Evolutionary conservation across 2,113 vertebrate genomes (phyloP), one percentile per base, ranked within the genome.

Genomic region (Podarcis cretensis): DNA sequence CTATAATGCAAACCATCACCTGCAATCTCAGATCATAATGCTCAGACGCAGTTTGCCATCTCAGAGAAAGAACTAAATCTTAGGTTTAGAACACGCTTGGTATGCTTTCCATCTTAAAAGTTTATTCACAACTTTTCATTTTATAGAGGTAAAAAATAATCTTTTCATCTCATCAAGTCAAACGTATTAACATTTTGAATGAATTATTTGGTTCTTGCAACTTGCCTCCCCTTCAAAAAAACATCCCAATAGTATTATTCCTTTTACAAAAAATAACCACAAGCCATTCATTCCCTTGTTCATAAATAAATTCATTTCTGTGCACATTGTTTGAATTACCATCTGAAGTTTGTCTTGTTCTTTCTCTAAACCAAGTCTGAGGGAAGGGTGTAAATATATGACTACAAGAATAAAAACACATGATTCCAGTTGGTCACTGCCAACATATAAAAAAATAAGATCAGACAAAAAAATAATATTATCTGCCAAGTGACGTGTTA

Each of bases 301-400:
- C 93, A 90, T 92, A 95, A 91, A 93, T 93, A 95, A 94, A 95
- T 90, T 89, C 81, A 94, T 95, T 95, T 95, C 91, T 87, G 81
- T 93, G 96, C 97, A 98, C 96, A 96, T 97, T 97, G 97, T 96
- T 97, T 95, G 90, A 94, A 96, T 98, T 97, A 95, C 66, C 93
- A 90, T 96, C 91, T 96, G 90, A 96, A 88, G 93, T 94, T 94
- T 87, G 87, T 96, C 95, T 97, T 96, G 94, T 96, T 94, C 96
- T 93, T 91, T 96, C 94, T 95, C 94, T 93, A 96, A 92, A 96
- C 93, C 90, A 93, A 95, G 93, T 95, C 95, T 93, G 95, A 91
- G 32, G 63, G 91, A 89, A 94, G 87, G 90, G 92, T 90, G 88
- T 59, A 95, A 95, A 95, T 94, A 95, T 95, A 94, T 4, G 91